Percentiles rank a stretch among this genome's conserved stretches.
These are phyloP conservation scores for Passer domesticus DNA, from an alignment of 2,113 vertebrate species.

Conservation along the genomic window DNA sequence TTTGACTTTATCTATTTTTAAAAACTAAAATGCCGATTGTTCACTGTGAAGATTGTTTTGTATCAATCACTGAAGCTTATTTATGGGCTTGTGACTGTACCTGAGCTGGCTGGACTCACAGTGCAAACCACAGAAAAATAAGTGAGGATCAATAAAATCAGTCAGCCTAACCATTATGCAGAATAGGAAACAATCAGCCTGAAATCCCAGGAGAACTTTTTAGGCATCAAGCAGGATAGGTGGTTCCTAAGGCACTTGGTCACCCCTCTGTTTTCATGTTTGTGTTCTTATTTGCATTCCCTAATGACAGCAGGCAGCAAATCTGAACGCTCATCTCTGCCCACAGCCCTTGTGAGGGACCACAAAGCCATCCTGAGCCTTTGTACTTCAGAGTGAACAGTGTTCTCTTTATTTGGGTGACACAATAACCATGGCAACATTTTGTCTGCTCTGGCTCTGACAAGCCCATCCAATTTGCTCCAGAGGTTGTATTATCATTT, in stretches of 20 bases:
- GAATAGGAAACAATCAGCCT: slow-evolving; percentile 4
- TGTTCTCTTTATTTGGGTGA: slow-evolving; percentile 24
- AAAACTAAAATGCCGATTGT: not conserved
- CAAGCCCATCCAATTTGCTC: slow-evolving; percentile 44
- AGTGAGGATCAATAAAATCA: slow-evolving; percentile 46
- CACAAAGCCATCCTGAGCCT: slow-evolving; percentile 17
- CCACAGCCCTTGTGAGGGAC: not conserved
- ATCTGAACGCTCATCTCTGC: not conserved
- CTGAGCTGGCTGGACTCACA: not conserved
- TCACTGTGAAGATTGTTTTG: not conserved
- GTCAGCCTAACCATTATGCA: not conserved
- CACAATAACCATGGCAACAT: slow-evolving; percentile 57
- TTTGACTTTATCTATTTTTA: not conserved
- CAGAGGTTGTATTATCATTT: not conserved
- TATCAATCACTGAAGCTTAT: not conserved
- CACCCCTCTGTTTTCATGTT: not conserved
- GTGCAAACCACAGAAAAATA: not conserved
- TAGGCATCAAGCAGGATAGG: not conserved
- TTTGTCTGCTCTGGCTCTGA: slow-evolving; percentile 47
- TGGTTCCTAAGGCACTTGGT: not conserved
- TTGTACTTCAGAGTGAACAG: not conserved
- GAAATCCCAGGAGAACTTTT: not conserved
- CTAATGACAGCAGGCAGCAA: not conserved
- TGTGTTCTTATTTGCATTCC: slow-evolving; percentile 7
- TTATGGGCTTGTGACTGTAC: not conserved